These are phyloP conservation scores for Mythimna lalbum DNA, from an alignment of 2,888 invertebrate genomes.

Conservation along the genomic window DNA sequence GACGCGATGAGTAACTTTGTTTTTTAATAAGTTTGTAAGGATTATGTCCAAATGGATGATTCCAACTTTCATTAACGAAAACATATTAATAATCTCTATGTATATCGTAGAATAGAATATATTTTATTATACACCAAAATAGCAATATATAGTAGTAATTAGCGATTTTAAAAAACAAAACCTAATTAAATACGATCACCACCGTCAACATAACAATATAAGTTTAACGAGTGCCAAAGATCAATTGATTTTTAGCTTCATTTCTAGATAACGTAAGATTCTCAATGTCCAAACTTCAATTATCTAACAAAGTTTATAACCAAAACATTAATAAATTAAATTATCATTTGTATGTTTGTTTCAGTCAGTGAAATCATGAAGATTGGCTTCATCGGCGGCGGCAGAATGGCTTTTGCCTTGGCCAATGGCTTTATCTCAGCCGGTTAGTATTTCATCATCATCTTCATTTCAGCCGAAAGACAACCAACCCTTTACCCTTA, in stretches of 20 bases:
- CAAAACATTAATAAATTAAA: not conserved
- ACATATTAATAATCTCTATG: too few relatives aligned
- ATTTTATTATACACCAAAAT: too few relatives aligned
- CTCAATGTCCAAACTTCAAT: not conserved
- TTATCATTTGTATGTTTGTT: conserved; percentile 59
- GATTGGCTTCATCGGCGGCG: conserved; percentile 98
- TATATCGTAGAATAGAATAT: too few relatives aligned
- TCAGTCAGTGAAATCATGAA: conserved; percentile 90
- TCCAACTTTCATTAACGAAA: too few relatives aligned
- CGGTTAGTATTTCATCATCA: conserved; percentile 88
- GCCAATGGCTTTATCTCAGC: conserved; percentile 97
- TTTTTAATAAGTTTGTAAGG: not conserved
- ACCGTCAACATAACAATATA: not conserved
- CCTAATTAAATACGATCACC: not conserved
- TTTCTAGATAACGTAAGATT: not conserved
- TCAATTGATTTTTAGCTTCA: not conserved
- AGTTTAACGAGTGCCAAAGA: not conserved
- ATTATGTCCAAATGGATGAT: too few relatives aligned
- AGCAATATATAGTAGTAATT: too few relatives aligned
- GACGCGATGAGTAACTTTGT: too few relatives aligned
- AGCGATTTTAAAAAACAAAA: not conserved
- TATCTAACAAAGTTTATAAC: not conserved
- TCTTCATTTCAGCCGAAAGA: too few relatives aligned
- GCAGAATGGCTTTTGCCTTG: conserved; percentile 97
- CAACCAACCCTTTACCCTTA: too few relatives aligned